These are phyloP conservation scores for Drosophila athabasca DNA, from an alignment of 1,140 invertebrate genomes.

Conservation along the genomic window DNA sequence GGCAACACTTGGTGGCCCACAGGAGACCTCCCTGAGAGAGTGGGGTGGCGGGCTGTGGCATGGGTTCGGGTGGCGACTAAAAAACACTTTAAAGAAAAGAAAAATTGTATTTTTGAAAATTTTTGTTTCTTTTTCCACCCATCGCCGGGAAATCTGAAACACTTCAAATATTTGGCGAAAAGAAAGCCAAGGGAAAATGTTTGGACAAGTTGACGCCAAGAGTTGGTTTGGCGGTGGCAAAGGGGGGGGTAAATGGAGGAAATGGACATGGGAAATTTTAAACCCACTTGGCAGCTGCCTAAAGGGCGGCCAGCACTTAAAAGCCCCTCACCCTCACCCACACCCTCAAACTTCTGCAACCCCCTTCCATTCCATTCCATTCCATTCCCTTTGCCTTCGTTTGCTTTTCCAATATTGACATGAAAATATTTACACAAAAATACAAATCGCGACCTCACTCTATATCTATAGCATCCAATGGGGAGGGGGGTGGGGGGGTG, in stretches of 20 bases:
- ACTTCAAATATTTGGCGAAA: conserved; percentile 74
- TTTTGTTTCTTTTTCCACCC: conserved; percentile 18
- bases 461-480: background rate
- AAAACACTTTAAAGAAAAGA: conserved; percentile 49
- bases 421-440: conserved; percentile 76
- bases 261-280: conserved; percentile 75
- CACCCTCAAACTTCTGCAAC: background rate
- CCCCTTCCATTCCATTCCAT: too few relatives aligned
- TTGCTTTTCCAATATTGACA: conserved; percentile 76
- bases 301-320: conserved; percentile 66
- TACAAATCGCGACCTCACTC: conserved; percentile 55
- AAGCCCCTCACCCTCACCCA: conserved; percentile 1
- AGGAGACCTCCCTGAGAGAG: conserved; percentile 20
- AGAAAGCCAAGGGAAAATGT: conserved; percentile 59
- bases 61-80: conserved; percentile 7
- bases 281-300: conserved; percentile 72
- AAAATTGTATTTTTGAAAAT: conserved; percentile 24
- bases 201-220: conserved; percentile 73
- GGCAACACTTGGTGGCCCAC: conserved; percentile 64
- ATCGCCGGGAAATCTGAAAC: conserved; percentile 64
- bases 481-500: too few relatives aligned
- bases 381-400: conserved; percentile 22
- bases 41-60: background rate
- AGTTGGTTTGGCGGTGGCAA: background rate
- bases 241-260: background rate